A percentile compares a stretch with the other conserved stretches of the same genome.
phyloP scores from a whole-genome alignment of 2,888 invertebrate species.

The Labia minor region DNA sequence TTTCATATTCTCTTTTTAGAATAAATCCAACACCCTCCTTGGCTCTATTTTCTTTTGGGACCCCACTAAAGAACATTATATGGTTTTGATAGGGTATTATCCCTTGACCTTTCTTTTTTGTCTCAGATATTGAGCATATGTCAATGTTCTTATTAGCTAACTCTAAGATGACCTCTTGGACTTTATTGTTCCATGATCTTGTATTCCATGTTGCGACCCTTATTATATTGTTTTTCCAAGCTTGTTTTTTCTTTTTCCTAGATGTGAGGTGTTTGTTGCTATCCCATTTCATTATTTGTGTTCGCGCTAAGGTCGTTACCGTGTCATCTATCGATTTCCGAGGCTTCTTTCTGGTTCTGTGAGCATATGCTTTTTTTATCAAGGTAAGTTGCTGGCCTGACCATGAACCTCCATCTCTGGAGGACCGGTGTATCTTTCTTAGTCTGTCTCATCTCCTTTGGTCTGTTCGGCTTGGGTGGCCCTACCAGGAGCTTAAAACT shows the following conservation, averaged over 20 bases:
- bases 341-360: background rate
- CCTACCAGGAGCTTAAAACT: too few relatives aligned
- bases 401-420: background rate
- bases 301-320: too few relatives aligned
- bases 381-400: background rate
- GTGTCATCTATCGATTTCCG: background rate
- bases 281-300: background rate
- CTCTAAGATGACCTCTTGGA: background rate
- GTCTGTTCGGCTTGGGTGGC: constrained; percentile 8
- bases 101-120: background rate
- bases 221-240: background rate
- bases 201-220: background rate
- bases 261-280: background rate
- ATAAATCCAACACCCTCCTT: background rate
- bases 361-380: background rate
- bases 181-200: constrained; percentile 1
- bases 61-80: background rate
- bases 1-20: too few relatives aligned
- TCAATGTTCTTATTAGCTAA: background rate
- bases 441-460: constrained; percentile 15
- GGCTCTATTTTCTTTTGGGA: background rate
- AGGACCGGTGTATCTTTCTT: constrained; percentile 8
- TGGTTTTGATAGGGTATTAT: background rate
- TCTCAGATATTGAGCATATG: background rate
- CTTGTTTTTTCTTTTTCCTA: background rate